phyloP scores from a whole-genome alignment of 2,888 invertebrate genomes.

The Mycalesis mineus region DNA sequence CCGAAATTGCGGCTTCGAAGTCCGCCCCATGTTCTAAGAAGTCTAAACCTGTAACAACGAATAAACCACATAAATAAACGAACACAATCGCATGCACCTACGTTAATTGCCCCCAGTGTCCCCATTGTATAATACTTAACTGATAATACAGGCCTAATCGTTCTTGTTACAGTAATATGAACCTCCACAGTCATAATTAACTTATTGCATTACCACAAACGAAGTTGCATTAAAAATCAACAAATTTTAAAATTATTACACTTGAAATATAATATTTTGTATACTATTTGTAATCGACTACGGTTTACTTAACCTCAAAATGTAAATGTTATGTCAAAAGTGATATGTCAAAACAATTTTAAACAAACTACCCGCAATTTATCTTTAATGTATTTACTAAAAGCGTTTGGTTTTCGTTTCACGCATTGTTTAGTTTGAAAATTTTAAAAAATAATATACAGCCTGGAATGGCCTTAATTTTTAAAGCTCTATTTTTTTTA shows the following conservation, averaged over 20 bases:
- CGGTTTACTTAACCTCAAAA: not conserved
- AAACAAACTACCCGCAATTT: constrained; percentile 2
- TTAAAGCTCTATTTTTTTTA: no score
- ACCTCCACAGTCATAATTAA: constrained; percentile 27
- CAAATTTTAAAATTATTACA: not conserved
- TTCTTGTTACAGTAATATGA: constrained; percentile 27
- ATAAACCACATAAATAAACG: constrained; percentile 23
- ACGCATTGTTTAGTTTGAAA: not conserved
- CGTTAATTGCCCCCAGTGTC: not conserved
- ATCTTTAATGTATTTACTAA: not conserved
- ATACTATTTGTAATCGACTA: not conserved
- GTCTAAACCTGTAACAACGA: constrained; percentile 80
- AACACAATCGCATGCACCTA: not conserved
- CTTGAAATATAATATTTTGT: not conserved
- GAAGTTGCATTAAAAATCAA: not conserved
- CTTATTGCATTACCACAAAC: not conserved
- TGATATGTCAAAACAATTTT: not conserved
- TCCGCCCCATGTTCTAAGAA: constrained; percentile 86
- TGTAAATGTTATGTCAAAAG: not conserved
- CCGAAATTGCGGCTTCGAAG: constrained; percentile 84
- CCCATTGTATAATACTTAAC: constrained; percentile 18
- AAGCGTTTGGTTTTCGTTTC: not conserved
- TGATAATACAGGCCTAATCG: constrained; percentile 26
- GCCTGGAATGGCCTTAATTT: no score
- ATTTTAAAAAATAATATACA: no score